A percentile compares a stretch with the other conserved stretches of the same genome.
phyloP scores from a whole-genome alignment of 1,140 invertebrate genomes.

The Acromyrmex charruanus region DNA sequence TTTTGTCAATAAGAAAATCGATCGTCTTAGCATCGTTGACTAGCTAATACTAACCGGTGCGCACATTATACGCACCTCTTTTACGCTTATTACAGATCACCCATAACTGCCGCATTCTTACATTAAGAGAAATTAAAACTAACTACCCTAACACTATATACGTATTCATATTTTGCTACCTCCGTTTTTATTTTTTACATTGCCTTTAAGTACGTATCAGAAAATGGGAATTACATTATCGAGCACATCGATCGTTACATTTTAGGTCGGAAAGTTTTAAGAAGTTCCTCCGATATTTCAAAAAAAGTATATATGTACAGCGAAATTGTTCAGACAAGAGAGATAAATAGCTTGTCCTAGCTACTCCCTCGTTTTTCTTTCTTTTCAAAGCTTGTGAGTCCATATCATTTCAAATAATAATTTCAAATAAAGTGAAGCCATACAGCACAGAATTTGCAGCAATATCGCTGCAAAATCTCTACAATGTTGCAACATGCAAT shows the following conservation, averaged over 20 bases:
- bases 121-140: conserved; percentile 66
- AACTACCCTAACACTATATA: conserved; percentile 64
- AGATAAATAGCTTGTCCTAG: background rate
- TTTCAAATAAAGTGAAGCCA: background rate
- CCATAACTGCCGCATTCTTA: conserved; percentile 63
- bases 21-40: conserved; percentile 64
- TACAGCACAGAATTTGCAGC: too few relatives aligned
- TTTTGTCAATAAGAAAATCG: conserved; percentile 38
- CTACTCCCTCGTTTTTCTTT: background rate
- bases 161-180: conserved; percentile 17
- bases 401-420: background rate
- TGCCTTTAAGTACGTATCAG: conserved; percentile 64
- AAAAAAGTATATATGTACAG: conserved; percentile 22
- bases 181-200: conserved; percentile 47
- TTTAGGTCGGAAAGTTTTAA: conserved; percentile 43
- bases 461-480: too few relatives aligned
- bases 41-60: conserved; percentile 75
- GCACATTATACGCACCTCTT: conserved; percentile 33
- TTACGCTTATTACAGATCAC: conserved; percentile 70
- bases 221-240: conserved; percentile 58
- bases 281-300: conserved; percentile 45
- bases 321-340: background rate
- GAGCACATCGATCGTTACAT: conserved; percentile 53
- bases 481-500: too few relatives aligned
- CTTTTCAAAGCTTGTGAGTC: background rate